phyloP scores from a whole-genome alignment of 2,797 vertebrate genomes.

The Scomberomorus guttatus region DNA sequence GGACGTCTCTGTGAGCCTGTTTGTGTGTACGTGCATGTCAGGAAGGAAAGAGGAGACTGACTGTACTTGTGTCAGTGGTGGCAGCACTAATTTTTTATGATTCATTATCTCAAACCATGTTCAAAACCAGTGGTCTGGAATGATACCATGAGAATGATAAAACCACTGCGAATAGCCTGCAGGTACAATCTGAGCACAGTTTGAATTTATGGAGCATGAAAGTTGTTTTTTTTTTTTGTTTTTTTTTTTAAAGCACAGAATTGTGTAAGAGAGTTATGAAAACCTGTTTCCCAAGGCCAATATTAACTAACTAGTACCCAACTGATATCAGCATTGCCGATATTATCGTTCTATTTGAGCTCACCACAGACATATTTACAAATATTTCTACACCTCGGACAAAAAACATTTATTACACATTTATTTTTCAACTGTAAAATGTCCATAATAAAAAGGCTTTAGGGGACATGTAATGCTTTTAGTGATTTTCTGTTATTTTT shows the following conservation, averaged over 20 bases:
- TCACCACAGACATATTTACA: not conserved
- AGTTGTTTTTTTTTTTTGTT: not conserved
- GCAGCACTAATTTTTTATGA: constrained; percentile 27
- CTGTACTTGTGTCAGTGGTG: not conserved
- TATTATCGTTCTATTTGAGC: not conserved
- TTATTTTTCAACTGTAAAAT: too few relatives aligned
- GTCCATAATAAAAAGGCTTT: too few relatives aligned
- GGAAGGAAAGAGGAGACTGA: constrained; percentile 11
- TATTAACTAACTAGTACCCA: not conserved
- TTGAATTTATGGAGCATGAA: not conserved
- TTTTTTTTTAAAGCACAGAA: not conserved
- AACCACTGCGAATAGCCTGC: not conserved
- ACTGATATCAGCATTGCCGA: not conserved
- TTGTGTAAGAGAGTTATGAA: constrained; percentile 3
- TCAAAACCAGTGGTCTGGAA: constrained; percentile 28
- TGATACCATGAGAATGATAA: constrained; percentile 1
- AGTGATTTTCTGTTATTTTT: too few relatives aligned
- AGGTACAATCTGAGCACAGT: not conserved
- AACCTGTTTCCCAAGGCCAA: not conserved
- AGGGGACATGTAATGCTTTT: too few relatives aligned
- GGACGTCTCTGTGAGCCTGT: constrained; percentile 11
- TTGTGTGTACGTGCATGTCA: constrained; percentile 20
- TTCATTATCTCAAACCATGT: constrained; percentile 37
- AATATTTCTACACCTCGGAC: too few relatives aligned
- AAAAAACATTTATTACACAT: too few relatives aligned